Evolutionary conservation across 1,140 invertebrate species (phyloP).

Genomic region (Dreissena rostriformis): DNA sequence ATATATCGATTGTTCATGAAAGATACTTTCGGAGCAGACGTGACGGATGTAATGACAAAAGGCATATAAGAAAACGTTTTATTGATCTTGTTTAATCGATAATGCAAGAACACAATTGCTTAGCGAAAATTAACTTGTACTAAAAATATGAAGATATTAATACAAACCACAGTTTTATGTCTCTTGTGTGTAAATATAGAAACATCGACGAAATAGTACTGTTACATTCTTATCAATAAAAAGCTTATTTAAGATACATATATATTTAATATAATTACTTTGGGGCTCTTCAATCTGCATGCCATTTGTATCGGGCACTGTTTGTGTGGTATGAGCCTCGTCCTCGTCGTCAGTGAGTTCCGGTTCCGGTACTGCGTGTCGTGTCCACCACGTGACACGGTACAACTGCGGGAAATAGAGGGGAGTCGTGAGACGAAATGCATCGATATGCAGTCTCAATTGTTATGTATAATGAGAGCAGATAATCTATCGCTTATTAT

Average conservation of each 20-base stretch:
- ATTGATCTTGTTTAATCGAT: too few relatives aligned
- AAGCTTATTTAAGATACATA: background rate
- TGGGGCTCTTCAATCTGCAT: conserved; percentile 19
- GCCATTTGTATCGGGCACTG: background rate
- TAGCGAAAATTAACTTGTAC: too few relatives aligned
- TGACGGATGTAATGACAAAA: too few relatives aligned
- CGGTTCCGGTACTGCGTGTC: conserved; percentile 61
- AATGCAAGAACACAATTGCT: too few relatives aligned
- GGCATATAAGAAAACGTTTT: too few relatives aligned
- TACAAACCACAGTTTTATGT: too few relatives aligned
- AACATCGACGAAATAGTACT: background rate
- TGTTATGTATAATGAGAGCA: too few relatives aligned
- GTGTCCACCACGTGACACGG: conserved; percentile 67
- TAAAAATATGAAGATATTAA: too few relatives aligned
- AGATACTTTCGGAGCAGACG: too few relatives aligned
- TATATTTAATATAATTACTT: background rate
- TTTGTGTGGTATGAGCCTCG: conserved; percentile 34
- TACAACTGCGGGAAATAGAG: conserved; percentile 52
- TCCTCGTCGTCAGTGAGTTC: conserved; percentile 68
- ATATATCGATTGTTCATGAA: too few relatives aligned
- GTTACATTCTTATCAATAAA: background rate
- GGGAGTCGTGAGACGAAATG: background rate
- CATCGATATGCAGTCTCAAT: background rate
- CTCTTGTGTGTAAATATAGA: background rate
- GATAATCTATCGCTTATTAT: too few relatives aligned